Percentiles rank a stretch among this genome's conserved stretches.
phyloP scores from a whole-genome alignment of 2,797 vertebrate species.

The Cichlasoma orientale region DNA sequence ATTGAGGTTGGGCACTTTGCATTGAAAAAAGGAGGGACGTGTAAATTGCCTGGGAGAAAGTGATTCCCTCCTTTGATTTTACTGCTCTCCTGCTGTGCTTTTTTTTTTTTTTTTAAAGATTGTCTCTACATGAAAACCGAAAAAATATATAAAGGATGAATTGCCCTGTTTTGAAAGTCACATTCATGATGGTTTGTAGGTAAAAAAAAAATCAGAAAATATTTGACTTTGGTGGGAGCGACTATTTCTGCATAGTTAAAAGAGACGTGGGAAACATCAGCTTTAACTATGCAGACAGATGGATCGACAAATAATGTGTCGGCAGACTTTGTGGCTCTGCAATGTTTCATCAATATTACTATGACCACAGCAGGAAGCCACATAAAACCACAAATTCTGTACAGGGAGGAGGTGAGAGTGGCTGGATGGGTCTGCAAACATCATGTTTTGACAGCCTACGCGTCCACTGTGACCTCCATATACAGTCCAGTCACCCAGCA shows the following conservation, averaged over 20 bases:
- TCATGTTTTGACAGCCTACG: neutral
- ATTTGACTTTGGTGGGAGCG: neutral
- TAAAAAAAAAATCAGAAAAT: neutral
- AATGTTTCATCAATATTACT: neutral
- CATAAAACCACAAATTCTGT: neutral
- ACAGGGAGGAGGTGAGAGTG: neutral
- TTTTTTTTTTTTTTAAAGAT: neutral
- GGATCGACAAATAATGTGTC: neutral
- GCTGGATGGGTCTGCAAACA: neutral
- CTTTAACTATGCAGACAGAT: neutral
- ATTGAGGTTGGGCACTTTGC: neutral
- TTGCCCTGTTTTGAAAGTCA: neutral
- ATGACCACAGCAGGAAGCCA: neutral
- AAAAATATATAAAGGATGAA: neutral
- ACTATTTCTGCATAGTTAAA: neutral
- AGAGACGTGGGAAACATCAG: neutral
- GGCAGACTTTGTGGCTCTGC: neutral
- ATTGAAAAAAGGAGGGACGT: neutral
- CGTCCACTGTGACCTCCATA: neutral
- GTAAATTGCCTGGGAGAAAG: neutral
- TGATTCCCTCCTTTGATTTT: neutral
- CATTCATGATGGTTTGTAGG: neutral
- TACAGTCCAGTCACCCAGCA: neutral
- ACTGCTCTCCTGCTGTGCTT: neutral
- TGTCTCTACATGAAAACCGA: neutral